These are phyloP conservation scores for Azemiops feae DNA, from an alignment of 2,113 vertebrate genomes.

Conservation along the genomic window DNA sequence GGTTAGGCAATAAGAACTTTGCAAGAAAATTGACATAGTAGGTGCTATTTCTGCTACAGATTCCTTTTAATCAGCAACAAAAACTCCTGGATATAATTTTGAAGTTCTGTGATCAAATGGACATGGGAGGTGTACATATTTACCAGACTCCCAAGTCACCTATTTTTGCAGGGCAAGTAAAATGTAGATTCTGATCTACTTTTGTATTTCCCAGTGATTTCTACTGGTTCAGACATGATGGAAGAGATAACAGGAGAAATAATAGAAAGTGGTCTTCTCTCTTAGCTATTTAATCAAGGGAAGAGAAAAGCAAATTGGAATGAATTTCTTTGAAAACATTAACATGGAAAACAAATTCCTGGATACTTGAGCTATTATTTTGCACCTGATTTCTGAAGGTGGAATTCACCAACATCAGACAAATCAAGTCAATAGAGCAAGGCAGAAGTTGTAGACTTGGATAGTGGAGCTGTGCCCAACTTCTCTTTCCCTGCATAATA, in stretches of 20 bases:
- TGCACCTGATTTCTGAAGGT: background rate
- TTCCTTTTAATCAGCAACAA: background rate
- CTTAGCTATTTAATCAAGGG: background rate
- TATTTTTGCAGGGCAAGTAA: background rate
- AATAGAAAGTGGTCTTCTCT: background rate
- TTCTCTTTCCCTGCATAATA: background rate
- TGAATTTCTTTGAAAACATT: background rate
- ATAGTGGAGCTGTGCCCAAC: background rate
- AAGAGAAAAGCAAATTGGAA: background rate
- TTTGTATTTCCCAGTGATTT: background rate
- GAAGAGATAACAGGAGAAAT: background rate
- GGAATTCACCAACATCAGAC: background rate
- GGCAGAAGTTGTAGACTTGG: background rate
- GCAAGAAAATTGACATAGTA: background rate
- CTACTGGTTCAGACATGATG: background rate
- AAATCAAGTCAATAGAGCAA: background rate
- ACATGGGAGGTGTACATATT: background rate
- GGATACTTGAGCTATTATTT: background rate
- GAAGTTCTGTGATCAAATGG: slow-evolving; percentile 34
- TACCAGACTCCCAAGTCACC: background rate
- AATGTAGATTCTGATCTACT: background rate
- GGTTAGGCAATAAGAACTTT: slow-evolving; percentile 33
- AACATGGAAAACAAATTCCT: background rate
- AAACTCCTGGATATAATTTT: slow-evolving; percentile 34
- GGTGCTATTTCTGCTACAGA: background rate